Percentiles rank a stretch among this genome's conserved stretches.
Evolutionary conservation across 2,797 vertebrate species (phyloP).

Genomic region (Hybognathus amarus): DNA sequence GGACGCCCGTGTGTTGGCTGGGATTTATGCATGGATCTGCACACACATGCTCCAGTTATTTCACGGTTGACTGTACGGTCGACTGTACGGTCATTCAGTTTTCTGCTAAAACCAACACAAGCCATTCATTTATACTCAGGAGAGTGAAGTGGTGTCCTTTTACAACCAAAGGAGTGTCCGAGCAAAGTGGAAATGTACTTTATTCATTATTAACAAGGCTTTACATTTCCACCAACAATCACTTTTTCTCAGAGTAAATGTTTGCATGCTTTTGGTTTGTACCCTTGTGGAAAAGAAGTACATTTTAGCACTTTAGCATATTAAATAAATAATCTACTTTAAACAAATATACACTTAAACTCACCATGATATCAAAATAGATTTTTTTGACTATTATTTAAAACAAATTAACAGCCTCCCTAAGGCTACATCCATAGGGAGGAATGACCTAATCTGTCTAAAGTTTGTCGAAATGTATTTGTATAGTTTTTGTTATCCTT

Average conservation of each 20-base stretch:
- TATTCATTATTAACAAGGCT: slow-evolving; percentile 40
- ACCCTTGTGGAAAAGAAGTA: background rate
- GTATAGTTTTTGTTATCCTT: too few relatives aligned
- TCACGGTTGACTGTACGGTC: background rate
- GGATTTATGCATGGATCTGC: background rate
- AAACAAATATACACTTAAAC: too few relatives aligned
- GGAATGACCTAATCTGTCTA: too few relatives aligned
- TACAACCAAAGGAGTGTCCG: slow-evolving; percentile 14
- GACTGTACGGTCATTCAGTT: background rate
- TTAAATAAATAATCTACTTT: background rate
- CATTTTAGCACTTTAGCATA: background rate
- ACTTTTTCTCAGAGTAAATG: background rate
- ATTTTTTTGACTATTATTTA: too few relatives aligned
- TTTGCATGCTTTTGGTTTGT: background rate
- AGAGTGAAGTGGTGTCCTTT: slow-evolving; percentile 6
- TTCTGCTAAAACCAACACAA: slow-evolving; percentile 2
- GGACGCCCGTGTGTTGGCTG: background rate
- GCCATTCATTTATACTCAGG: background rate
- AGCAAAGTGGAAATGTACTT: slow-evolving; percentile 33
- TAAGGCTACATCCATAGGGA: too few relatives aligned
- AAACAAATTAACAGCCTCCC: too few relatives aligned
- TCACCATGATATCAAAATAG: background rate
- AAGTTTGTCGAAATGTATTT: too few relatives aligned
- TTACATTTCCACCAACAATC: slow-evolving; percentile 34
- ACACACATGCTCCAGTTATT: background rate